Conservation (phyloP, 2,797 vertebrate species). For the Bryconaethiops microstoma region DNA sequence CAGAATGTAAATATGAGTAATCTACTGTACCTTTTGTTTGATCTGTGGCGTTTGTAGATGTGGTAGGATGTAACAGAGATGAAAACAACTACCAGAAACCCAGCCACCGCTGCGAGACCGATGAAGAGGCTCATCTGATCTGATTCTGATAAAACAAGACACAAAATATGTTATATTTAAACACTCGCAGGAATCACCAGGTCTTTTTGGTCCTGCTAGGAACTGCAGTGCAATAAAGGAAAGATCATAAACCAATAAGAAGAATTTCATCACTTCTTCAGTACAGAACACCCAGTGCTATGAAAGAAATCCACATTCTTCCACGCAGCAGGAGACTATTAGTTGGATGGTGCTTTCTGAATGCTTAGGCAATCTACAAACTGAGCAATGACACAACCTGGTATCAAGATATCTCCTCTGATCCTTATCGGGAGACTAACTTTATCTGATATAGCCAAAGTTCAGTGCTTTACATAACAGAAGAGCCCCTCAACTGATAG, state of each 20-base stretch:
- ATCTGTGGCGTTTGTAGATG: slow-evolving; percentile 45
- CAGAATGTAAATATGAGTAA: background rate
- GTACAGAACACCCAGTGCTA: background rate
- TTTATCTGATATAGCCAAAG: slow-evolving; percentile 11
- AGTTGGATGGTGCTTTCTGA: background rate
- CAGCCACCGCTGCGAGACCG: slow-evolving; percentile 57
- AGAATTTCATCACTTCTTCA: background rate
- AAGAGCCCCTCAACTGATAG: background rate
- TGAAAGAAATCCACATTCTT: too few relatives aligned
- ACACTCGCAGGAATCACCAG: background rate
- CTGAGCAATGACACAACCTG: background rate
- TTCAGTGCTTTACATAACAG: background rate
- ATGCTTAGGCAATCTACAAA: background rate
- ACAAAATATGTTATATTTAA: background rate
- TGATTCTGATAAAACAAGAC: slow-evolving; percentile 9
- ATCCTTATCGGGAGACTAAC: background rate
- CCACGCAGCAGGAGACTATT: background rate
- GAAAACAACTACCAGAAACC: slow-evolving; percentile 61
- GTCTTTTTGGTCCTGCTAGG: background rate
- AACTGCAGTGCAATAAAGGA: background rate
- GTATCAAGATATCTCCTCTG: background rate
- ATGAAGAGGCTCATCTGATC: slow-evolving; percentile 25
- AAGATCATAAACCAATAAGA: background rate
- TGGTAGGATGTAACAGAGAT: slow-evolving; percentile 28
- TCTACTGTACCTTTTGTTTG: slow-evolving; percentile 47